These are phyloP conservation scores for Willowsia nigromaculata DNA, from an alignment of 2,888 invertebrate genomes.

Conservation along the genomic window DNA sequence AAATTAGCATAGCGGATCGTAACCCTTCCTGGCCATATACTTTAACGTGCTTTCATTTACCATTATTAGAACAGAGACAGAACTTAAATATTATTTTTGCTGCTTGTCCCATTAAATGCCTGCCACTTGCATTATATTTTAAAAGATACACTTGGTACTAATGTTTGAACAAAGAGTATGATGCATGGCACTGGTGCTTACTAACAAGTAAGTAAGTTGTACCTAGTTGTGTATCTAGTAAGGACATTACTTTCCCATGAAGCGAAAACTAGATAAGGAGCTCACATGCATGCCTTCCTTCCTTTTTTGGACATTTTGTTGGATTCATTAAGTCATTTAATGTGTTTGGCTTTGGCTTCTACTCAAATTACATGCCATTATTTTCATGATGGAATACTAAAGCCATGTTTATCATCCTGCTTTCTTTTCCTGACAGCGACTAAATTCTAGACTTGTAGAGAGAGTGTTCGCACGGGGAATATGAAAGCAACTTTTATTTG, in stretches of 20 bases:
- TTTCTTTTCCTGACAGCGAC: background rate
- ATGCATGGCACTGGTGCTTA: too few species aligned
- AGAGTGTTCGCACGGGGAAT: background rate
- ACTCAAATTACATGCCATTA: slow-evolving; percentile 41
- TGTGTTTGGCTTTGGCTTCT: slow-evolving; percentile 11
- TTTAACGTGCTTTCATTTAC: too few species aligned
- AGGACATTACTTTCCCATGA: background rate
- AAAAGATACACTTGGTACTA: too few species aligned
- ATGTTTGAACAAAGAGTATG: too few species aligned
- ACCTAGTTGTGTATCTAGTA: background rate
- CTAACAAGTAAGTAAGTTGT: too few species aligned
- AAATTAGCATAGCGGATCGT: too few species aligned
- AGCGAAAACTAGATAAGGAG: background rate
- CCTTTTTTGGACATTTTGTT: background rate
- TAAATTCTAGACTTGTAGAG: background rate
- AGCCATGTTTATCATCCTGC: background rate
- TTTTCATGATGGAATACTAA: background rate
- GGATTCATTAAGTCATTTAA: background rate
- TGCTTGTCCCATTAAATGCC: too few species aligned
- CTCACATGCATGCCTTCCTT: background rate
- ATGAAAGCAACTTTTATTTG: background rate
- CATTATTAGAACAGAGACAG: too few species aligned
- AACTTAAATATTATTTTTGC: too few species aligned
- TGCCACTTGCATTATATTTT: too few species aligned
- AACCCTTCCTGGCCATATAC: too few species aligned